Conservation (phyloP, 2,113 vertebrate genomes). For the Numenius arquata region DNA sequence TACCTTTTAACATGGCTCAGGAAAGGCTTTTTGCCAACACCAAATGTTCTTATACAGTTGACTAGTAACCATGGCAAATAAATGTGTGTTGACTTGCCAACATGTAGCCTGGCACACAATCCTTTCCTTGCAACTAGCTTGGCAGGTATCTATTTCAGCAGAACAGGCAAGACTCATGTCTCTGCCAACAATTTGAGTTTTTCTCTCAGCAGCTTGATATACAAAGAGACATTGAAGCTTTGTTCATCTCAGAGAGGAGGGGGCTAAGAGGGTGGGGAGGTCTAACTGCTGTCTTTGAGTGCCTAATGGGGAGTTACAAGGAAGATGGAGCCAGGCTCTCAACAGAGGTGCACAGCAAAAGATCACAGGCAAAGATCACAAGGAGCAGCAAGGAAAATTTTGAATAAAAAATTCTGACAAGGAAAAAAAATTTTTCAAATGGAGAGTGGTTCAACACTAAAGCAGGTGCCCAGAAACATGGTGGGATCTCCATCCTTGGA, state of each 20-base stretch:
- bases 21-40: conserved; percentile 12
- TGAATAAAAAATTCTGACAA: not conserved
- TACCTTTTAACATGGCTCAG: not conserved
- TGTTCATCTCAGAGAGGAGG: not conserved
- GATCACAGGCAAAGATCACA: not conserved
- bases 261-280: not conserved
- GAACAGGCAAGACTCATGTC: not conserved
- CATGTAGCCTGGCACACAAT: not conserved
- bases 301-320: not conserved
- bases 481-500: not conserved
- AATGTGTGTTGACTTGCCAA: not conserved
- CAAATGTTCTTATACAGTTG: not conserved
- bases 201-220: not conserved
- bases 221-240: not conserved
- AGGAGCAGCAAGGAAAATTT: not conserved
- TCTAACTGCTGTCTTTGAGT: not conserved
- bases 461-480: not conserved
- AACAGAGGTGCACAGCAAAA: not conserved
- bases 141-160: not conserved
- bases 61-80: not conserved
- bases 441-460: not conserved
- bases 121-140: not conserved
- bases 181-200: not conserved
- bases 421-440: not conserved
- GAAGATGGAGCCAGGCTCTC: not conserved